Evolutionary conservation across 2,797 vertebrate genomes (phyloP), one percentile per base, ranked within the genome.

Genomic region (Diplodus puntazzo): DNA sequence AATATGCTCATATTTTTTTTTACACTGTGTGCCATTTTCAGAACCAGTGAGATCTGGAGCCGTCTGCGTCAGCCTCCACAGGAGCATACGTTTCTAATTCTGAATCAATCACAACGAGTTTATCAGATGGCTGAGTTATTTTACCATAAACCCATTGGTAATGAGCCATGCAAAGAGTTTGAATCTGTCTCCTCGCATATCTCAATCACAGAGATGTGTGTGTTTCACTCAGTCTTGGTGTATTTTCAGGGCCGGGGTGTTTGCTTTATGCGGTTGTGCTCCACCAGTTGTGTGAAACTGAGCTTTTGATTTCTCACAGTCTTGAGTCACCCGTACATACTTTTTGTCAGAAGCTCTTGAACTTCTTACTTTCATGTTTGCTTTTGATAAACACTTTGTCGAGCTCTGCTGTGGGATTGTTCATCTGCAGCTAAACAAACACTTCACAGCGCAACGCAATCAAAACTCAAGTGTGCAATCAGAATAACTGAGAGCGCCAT

Each of bases 51-150:
- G 73, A 88, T 88, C 73, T 73, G 0, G 5, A 59, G 83, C 71
- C 7, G 68, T 73, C 75, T 42, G 79, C 77, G 2, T 70, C 60
- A 45, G 79, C 79, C 80, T 59, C 61, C 2, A 34, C 27, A 1
- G 64, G 23, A 78, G 54, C 88, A 92, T 84, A 84, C 79, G 80
- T 89, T 92, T 92, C 84, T 83, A 84, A 89, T 91, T 89, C 80
- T 42, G 68, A 88, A 90, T 93, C 91, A 84, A 87, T 93, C 88
- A 77, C 74, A 21, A 39, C 6, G 14, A 57, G 73, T 91, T 92
- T 94, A 94, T 94, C 91, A 88, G 93, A 94, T 88, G 86, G 79
- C 84, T 85, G 77, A 80, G 88, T 88, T 94, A 89, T 92, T 93
- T 93, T 81, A 90, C 88, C 92, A 83, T 90, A 92, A 91, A 91